Evolutionary conservation across 2,113 vertebrate genomes (phyloP).

Genomic region (Okapia johnstoni): DNA sequence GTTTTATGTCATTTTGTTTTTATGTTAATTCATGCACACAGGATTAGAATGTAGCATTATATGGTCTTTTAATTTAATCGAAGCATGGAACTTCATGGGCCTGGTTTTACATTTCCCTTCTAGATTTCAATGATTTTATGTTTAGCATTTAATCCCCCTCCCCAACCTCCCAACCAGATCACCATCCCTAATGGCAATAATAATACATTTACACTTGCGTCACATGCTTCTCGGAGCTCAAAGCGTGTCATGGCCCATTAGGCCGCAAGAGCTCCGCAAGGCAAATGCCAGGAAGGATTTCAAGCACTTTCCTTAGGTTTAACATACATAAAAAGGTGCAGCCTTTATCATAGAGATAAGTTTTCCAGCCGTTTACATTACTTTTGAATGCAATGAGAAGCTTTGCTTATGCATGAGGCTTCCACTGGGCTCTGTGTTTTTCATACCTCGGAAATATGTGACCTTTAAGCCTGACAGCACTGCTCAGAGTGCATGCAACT

Average conservation of each 20-base stretch:
- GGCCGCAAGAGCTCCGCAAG: constrained; percentile 36
- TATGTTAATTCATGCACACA: constrained; percentile 71
- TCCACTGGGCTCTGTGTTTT: constrained; percentile 27
- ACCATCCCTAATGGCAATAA: constrained; percentile 51
- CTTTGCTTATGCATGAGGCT: constrained; percentile 29
- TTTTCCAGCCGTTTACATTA: constrained; percentile 57
- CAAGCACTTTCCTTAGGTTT: constrained; percentile 52
- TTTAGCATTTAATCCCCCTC: constrained; percentile 32
- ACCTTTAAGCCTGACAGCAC: constrained; percentile 71
- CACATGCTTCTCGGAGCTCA: constrained; percentile 33
- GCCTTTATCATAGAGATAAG: constrained; percentile 44
- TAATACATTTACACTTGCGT: constrained; percentile 30
- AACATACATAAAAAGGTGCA: constrained; percentile 59
- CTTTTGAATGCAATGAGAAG: constrained; percentile 31
- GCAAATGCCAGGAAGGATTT: constrained; percentile 65
- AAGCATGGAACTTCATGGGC: constrained; percentile 49
- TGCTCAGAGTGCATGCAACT: constrained; percentile 46
- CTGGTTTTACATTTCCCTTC: constrained; percentile 48
- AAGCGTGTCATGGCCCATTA: constrained; percentile 50
- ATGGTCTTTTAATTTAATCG: constrained; percentile 68
- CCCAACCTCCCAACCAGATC: background rate
- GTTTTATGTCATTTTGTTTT: constrained; percentile 69
- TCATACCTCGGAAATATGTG: constrained; percentile 44
- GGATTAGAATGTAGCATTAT: constrained; percentile 69
- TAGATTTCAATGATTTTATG: constrained; percentile 60